phyloP scores from a whole-genome alignment of 1,140 invertebrate genomes.

The Pseudomyrmex flavicornis region DNA sequence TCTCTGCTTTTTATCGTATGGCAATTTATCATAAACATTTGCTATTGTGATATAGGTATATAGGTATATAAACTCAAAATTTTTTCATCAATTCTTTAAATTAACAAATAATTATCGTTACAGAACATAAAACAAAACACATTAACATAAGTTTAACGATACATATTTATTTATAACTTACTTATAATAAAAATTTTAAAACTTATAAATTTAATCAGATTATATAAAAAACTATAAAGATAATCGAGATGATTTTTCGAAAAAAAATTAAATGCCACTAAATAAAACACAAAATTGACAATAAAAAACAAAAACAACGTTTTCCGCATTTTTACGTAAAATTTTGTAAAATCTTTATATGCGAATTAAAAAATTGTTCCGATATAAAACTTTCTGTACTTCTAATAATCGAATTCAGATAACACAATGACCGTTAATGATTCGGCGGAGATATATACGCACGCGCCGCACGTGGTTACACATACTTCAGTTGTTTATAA shows the following conservation, averaged over 20 bases:
- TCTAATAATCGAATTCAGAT: background rate
- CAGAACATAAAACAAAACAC: too few species aligned
- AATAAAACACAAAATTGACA: background rate
- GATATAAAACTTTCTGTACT: background rate
- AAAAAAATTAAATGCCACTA: background rate
- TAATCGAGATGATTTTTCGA: background rate
- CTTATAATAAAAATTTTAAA: background rate
- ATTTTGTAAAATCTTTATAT: too few species aligned
- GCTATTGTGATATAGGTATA: too few species aligned
- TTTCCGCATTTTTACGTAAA: background rate
- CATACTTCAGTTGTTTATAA: conserved; percentile 37
- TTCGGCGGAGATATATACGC: conserved; percentile 57
- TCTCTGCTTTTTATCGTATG: too few species aligned
- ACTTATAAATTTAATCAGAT: background rate
- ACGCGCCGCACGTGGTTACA: conserved; percentile 51
- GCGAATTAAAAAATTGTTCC: too few species aligned
- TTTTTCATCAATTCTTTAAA: too few species aligned
- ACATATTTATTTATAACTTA: too few species aligned
- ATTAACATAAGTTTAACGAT: too few species aligned
- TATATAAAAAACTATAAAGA: too few species aligned
- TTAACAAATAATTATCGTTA: too few species aligned
- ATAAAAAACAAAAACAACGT: conserved; percentile 1
- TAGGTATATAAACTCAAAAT: too few species aligned
- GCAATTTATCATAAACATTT: too few species aligned
- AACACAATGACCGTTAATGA: background rate